A percentile compares a stretch with the other conserved stretches of the same genome.
Conservation (phyloP, 2,797 vertebrate species). For the Rhabdomys pumilio region DNA sequence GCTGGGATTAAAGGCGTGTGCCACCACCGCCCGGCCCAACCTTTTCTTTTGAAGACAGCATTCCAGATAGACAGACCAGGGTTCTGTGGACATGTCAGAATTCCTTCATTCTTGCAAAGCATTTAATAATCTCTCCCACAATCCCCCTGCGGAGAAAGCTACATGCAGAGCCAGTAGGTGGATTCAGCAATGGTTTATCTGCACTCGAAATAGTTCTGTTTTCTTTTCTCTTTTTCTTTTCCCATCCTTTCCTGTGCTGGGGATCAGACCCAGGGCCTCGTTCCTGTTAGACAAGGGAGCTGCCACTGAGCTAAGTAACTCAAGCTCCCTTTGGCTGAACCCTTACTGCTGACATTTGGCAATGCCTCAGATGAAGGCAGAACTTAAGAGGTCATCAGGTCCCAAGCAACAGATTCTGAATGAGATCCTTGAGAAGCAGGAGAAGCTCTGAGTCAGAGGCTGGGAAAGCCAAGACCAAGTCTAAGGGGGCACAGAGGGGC, state of each 20-base stretch:
- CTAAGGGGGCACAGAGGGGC: not conserved
- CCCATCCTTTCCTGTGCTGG: not conserved
- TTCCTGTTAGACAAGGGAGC: not conserved
- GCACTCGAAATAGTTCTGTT: not conserved
- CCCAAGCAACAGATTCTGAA: not conserved
- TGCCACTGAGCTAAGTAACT: not conserved
- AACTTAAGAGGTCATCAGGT: not conserved
- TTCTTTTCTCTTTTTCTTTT: not conserved
- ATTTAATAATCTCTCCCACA: conserved; percentile 65
- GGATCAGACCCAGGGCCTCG: not conserved
- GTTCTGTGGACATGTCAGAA: conserved; percentile 50
- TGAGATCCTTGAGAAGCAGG: not conserved
- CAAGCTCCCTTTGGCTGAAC: not conserved
- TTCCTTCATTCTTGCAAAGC: conserved; percentile 69
- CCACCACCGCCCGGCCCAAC: not conserved
- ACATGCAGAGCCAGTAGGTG: conserved; percentile 58
- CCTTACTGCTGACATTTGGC: not conserved
- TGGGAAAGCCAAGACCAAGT: not conserved
- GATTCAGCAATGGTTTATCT: conserved; percentile 44
- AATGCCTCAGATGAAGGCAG: not conserved
- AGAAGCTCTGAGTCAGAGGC: not conserved
- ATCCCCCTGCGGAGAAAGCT: conserved; percentile 58
- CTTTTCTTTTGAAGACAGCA: conserved; percentile 70
- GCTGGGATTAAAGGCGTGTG: no score
- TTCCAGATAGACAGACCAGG: conserved; percentile 56